Conservation (phyloP, 2,797 vertebrate genomes). For the Anguilla obscura region DNA sequence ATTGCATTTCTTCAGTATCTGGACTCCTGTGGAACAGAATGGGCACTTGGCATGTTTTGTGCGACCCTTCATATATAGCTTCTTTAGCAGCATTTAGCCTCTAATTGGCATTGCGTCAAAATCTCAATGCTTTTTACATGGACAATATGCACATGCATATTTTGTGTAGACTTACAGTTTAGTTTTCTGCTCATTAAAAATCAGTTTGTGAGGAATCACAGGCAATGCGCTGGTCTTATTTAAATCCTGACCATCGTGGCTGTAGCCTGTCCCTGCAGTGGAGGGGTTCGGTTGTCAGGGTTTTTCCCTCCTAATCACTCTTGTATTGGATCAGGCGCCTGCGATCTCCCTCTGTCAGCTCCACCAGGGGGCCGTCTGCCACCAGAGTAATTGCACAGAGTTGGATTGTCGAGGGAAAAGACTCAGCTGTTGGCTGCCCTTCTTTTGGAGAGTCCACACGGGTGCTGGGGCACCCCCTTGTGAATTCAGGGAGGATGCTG, state of each 20-base stretch:
- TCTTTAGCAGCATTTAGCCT: constrained; percentile 19
- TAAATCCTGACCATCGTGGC: constrained; percentile 9
- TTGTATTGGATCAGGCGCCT: background rate
- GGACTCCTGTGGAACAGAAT: background rate
- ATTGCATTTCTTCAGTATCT: constrained; percentile 23
- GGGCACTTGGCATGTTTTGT: background rate
- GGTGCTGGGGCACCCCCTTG: background rate
- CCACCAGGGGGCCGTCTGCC: background rate
- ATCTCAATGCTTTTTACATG: background rate
- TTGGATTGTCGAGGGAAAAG: background rate
- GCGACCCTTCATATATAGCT: background rate
- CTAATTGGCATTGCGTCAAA: constrained; percentile 18
- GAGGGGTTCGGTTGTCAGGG: constrained; percentile 1
- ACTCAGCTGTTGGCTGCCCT: background rate
- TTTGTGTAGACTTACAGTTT: background rate
- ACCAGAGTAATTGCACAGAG: background rate
- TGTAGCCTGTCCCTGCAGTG: background rate
- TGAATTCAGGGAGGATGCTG: background rate
- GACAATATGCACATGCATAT: background rate
- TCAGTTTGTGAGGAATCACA: background rate
- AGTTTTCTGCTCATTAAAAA: background rate
- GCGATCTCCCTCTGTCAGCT: background rate
- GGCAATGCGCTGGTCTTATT: background rate
- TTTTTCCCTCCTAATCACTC: background rate
- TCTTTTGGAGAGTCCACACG: background rate